Evolutionary conservation across 2,113 vertebrate species (phyloP), one percentile per base, ranked within the genome.

Genomic region (Ivindomyrus marchei): DNA sequence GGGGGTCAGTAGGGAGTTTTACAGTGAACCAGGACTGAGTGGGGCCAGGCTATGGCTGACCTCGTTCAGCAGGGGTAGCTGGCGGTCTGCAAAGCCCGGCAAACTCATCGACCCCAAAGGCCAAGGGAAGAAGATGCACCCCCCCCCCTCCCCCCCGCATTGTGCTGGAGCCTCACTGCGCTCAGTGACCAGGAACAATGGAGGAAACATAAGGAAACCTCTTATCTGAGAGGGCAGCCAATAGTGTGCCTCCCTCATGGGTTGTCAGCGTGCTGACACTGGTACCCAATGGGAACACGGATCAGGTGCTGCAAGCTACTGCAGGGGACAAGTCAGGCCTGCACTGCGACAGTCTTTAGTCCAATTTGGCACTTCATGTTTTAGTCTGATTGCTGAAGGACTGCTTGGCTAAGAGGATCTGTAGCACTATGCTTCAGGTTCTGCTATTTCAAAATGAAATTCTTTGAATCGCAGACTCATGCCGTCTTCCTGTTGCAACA

Each of bases 1-100:
- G 27, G 62, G 8, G 3, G 31, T n/a, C 8, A 31, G n/a, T 31
- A 8, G 27, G 27, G 3, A 15, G 31, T 77, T 77, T 39, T 31
- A 11, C 24, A 3, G n/a, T 74, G 13, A 45, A 46, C 88, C 1
- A 31, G 45, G 66, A 58, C 10, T 36, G 74, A 15, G 10, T 4
- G 50, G 46, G 56, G 42, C 31, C 70, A 36, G 19, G 39, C 15
- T 5, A 6, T 10, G 0, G 10, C n/a, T 13, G 31, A 31, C 4
- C 31, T 21, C 2, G 52, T 92, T 92, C 95, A 92, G 92, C 92
- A 95, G 96, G 95, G 95, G 95, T 94, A 93, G 91, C 91, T 96
- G 95, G 95, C 92, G 94, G 88, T 94, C 93, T 94, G 93, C 91
- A 80, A 91, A 42, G n/a, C 11, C 4, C 39, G 5, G 36, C 31